A percentile compares a stretch with the other conserved stretches of the same genome.
Evolutionary conservation across 2,888 invertebrate genomes (phyloP).

Genomic region (Scrobipalpa costella): DNA sequence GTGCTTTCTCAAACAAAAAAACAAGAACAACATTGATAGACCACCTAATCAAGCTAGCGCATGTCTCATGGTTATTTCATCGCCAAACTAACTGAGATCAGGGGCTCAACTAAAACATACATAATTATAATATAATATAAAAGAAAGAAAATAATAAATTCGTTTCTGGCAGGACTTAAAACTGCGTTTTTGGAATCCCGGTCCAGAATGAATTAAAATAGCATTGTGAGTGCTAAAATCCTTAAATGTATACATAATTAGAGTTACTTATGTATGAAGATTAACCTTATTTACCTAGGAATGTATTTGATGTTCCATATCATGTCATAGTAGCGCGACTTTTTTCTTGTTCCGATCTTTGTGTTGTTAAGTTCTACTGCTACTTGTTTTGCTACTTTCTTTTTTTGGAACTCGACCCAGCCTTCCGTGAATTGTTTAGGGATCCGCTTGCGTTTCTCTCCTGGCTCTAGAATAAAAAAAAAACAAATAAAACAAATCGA

Average conservation of each 20-base stretch:
- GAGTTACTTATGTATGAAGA: background rate
- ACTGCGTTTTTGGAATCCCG: too few relatives aligned
- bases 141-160: too few relatives aligned
- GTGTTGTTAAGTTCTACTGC: constrained; percentile 91
- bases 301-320: constrained; percentile 99
- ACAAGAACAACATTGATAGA: background rate
- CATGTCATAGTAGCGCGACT: constrained; percentile 92
- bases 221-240: too few relatives aligned
- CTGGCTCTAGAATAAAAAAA: constrained; percentile 59
- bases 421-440: constrained; percentile 92
- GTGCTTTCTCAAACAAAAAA: too few relatives aligned
- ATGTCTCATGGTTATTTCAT: too few relatives aligned
- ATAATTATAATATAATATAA: too few relatives aligned
- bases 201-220: too few relatives aligned
- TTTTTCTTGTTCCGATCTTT: constrained; percentile 91
- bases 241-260: too few relatives aligned
- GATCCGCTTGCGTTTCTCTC: constrained; percentile 78
- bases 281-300: constrained; percentile 59
- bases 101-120: too few relatives aligned
- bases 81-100: too few relatives aligned
- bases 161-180: too few relatives aligned
- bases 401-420: constrained; percentile 97
- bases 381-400: constrained; percentile 93
- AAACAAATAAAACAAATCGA: background rate
- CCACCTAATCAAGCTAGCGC: too few relatives aligned